Evolutionary conservation across 2,797 vertebrate species (phyloP).

Genomic region (Xenentodon cancila): DNA sequence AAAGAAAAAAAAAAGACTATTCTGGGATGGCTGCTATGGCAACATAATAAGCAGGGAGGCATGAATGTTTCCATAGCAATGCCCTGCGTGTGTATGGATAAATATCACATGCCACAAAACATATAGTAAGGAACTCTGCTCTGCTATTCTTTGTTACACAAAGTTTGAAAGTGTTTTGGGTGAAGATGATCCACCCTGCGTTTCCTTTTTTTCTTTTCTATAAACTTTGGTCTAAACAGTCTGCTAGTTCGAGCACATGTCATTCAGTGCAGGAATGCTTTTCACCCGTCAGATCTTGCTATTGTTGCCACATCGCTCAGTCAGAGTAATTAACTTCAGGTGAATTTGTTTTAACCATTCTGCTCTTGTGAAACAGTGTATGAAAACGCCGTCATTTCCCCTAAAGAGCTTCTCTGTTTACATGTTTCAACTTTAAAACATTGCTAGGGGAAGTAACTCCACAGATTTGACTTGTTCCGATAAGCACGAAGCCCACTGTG

Average conservation of each 20-base stretch:
- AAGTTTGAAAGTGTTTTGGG: conserved; percentile 27
- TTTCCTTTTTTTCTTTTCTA: not conserved
- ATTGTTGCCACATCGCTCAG: conserved; percentile 6
- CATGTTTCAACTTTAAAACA: conserved; percentile 6
- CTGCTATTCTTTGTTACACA: conserved; percentile 28
- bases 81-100: conserved; percentile 75
- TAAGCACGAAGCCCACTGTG: conserved; percentile 1
- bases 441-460: not conserved
- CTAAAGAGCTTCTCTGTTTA: not conserved
- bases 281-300: conserved; percentile 58
- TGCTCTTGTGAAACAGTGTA: conserved; percentile 4
- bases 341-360: conserved; percentile 17
- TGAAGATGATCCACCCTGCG: conserved; percentile 1
- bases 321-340: conserved; percentile 9
- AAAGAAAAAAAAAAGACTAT: conserved; percentile 72
- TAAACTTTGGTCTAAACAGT: not conserved
- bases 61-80: conserved; percentile 82
- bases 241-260: conserved; percentile 12
- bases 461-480: not conserved
- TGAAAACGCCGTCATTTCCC: not conserved
- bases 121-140: conserved; percentile 51
- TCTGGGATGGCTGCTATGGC: conserved; percentile 86
- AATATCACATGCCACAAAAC: conserved; percentile 76
- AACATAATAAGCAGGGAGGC: conserved; percentile 87
- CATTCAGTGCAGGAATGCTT: conserved; percentile 28